Base-by-base conservation (phyloP, 2,113 vertebrate species). In the Megaceryle torquata region DNA sequence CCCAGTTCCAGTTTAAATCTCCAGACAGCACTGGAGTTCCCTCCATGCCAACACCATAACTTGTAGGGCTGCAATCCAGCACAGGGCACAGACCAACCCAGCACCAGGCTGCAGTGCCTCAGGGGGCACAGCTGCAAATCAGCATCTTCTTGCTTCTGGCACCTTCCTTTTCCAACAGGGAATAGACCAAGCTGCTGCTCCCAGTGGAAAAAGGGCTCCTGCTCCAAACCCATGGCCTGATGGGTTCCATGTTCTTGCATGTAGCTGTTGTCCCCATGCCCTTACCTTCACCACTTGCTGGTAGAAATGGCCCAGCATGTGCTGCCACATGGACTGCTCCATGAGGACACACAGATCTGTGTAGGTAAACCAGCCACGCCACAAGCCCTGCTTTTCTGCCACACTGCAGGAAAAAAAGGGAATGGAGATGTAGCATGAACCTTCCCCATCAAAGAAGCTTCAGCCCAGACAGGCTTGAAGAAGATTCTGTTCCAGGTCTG, bases 301-400 rank as follows among this genome's bases (percentile, higher is more conserved):
- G 95, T 98, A 99, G 95, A 99, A 97, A 59, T 98, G 97, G 15
- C 98, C 93, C 88, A 99, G 97, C 25, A 98, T 97, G 15, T 99
- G 98, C 86, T 98, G 98, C 99, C 99, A 99, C 11, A 95, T 43
- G 1, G 98, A 97, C 89, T 99, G 99, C 94, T 99, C 99, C 97
- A 99, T 97, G 65, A 99, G 98, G 69, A 99, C 99, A 69, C 99
- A 99, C 37, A 99, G 96, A 96, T 99, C 99, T 1, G 99, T 99
- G 97, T 99, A 99, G 41, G 99, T 99, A 83, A 99, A 99, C 99
- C 99, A 99, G 95, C 99, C 99, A 3, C 99, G 98, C 95, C 97
- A 98, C 91, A 98, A 95, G 9, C 99, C 99, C 97, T 99, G 99
- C 77, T 98, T 98, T 96, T 98, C 98, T 5, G 99, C 99, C 89